Base-by-base conservation (phyloP, 2,888 invertebrate species). In the Rhingia campestris region DNA sequence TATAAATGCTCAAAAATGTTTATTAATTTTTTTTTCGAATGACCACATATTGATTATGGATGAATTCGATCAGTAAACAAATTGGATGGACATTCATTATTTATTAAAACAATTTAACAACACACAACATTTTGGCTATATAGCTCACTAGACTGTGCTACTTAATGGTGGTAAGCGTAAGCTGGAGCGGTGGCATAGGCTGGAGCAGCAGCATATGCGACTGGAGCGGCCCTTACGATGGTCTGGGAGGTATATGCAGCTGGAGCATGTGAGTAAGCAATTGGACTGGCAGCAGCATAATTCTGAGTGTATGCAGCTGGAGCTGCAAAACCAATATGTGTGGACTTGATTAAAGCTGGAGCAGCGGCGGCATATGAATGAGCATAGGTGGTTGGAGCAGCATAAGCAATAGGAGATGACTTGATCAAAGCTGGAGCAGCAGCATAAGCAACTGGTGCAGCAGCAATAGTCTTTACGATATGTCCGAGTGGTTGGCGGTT, bases 401-500 rank as follows among this genome's bases (percentile, higher is more conserved):
- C 72, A 43, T 81, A 76, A 33, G 59, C 51, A 12, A 72, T 10
- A 35, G 63, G 81, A 47, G 64, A 12, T 33, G 81, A 14, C 37
- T 12, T 49, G 9, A 49, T 41, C 7, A 69, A n/a, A 58, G 39
- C 10, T 49, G 80, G 35, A 33, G 76, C 54, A 22, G 70, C 70
- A n/a, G 76, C 53, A 35, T 72, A 72, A 12, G 77, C 49, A 30
- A 80, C 63, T 75, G 81, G 81, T 33, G 64, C 63, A 7, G 66
- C 59, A 53, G 75, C 49, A 56, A 66, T 22, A 30, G 61, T 43
- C 56, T 77, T 70, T 2, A 72, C 73, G 45, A 79, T 58, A 22
- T 81, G 77, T 61, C 77, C 86, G 22, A 87, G 58, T 41, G 91
- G 90, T 88, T 91, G 91, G 79, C 89, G 91, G 87, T 89, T 89